These are phyloP conservation scores for Meloidogyne floridensis DNA, from an alignment of 1,140 invertebrate species.

Conservation along the genomic window DNA sequence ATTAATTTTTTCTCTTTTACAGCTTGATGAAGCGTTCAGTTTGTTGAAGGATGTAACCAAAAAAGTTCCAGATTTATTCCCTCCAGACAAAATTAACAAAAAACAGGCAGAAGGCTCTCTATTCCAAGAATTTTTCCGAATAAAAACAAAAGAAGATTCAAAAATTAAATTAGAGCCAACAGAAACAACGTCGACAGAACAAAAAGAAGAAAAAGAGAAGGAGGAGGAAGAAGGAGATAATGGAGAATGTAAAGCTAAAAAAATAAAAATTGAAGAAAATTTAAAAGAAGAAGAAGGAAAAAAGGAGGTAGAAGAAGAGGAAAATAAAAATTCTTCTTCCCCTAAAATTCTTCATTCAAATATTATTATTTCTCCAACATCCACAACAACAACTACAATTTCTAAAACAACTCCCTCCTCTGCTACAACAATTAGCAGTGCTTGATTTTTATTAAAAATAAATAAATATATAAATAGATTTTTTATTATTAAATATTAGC, in stretches of 20 bases:
- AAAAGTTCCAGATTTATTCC: slow-evolving; percentile 6
- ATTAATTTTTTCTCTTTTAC: not conserved
- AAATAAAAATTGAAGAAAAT: slow-evolving; percentile 7
- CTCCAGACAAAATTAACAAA: slow-evolving; percentile 9
- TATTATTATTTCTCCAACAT: not conserved
- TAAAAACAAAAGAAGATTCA: not conserved
- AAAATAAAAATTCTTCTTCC: not conserved
- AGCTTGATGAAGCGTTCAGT: slow-evolving; percentile 5
- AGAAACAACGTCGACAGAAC: not conserved
- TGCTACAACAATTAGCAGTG: not conserved
- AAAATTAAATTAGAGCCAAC: not conserved
- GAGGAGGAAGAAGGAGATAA: not conserved
- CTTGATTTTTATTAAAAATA: not conserved
- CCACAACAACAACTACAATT: not conserved
- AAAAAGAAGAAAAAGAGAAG: not conserved
- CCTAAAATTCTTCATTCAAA: not conserved
- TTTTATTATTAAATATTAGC: not conserved
- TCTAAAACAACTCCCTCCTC: not conserved
- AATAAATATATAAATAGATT: not conserved
- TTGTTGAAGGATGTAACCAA: not conserved
- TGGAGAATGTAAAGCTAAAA: not conserved
- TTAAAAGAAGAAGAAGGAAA: not conserved
- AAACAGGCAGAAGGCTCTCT: slow-evolving; percentile 1
- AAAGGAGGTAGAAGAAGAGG: not conserved
- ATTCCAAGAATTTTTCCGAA: slow-evolving; percentile 4